Evolutionary conservation across 2,113 vertebrate genomes (phyloP), one percentile per base, ranked within the genome.

Genomic region (Paramisgurnus dabryanus): DNA sequence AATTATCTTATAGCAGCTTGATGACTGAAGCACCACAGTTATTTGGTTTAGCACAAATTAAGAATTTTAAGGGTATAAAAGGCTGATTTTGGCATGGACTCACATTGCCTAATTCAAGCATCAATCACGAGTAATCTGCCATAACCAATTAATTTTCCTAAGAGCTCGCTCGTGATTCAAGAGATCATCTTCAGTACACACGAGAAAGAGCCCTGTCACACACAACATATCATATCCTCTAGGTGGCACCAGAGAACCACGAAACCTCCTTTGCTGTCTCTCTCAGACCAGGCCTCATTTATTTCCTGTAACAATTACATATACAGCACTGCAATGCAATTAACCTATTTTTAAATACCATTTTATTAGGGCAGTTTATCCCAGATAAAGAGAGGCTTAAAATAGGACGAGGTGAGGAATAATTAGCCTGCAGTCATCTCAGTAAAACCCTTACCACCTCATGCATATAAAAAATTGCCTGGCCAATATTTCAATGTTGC

Each of bases 291-390:
- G 76, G 80, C 67, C 78, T 80, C 82, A 85, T 73, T 84, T 83
- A 67, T 83, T 85, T 81, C 81, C 79, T 81, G 81, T 78, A 86
- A 88, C 86, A 90, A 86, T 87, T 84, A 86, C 80, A 87, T 82
- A 83, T 83, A 80, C 84, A 80, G 85, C 78, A 78, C 81, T 81
- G 77, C 81, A 4, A 80, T 89, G 83, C 79, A 91, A 86, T 85
- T 89, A 89, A 87, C 87, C 82, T 85, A 84, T 88, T 89, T 89
- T 89, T 79, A 87, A 89, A 84, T 84, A 83, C 80, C 76, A 76
- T 83, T 91, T 83, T 85, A 88, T 78, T 84, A 89, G 72, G 73
- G 75, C 82, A 76, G 86, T 85, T 88, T 87, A 87, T 89, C 84
- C 87, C 85, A 78, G 79, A 87, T 84, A 85, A 87, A 83, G 79